Percentiles rank a stretch among this genome's conserved stretches.
These are phyloP conservation scores for Tangara arthus DNA, from an alignment of 2,797 vertebrate species.

Conservation along the genomic window DNA sequence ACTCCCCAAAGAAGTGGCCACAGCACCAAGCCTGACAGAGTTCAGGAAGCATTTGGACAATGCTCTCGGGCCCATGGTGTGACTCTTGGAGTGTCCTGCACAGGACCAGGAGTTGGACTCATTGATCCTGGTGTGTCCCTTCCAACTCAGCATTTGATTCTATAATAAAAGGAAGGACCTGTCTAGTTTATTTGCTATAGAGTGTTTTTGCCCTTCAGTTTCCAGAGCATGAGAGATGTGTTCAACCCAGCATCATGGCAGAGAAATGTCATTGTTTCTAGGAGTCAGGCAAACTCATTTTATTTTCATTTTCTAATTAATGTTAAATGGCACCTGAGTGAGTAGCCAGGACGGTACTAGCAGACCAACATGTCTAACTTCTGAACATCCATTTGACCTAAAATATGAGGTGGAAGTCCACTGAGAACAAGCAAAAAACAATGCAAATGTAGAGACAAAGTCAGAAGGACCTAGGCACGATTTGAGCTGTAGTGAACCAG, in stretches of 20 bases:
- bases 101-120: not conserved
- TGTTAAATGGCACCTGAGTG: not conserved
- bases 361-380: not conserved
- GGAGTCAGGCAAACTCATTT: not conserved
- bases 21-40: not conserved
- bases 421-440: not conserved
- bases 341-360: not conserved
- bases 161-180: not conserved
- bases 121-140: not conserved
- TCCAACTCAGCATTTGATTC: not conserved
- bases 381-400: not conserved
- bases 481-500: not conserved
- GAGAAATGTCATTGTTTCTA: not conserved
- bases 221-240: not conserved
- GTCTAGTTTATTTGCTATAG: accelerated
- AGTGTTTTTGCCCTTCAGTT: not conserved
- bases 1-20: not conserved
- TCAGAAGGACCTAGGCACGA: not conserved
- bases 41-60: not conserved
- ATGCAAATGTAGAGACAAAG: not conserved
- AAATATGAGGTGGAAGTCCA: not conserved
- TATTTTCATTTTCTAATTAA: not conserved
- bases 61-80: not conserved
- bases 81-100: not conserved
- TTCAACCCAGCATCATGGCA: not conserved